phyloP scores from a whole-genome alignment of 2,888 invertebrate genomes.

The Ecliptopera silaceata region DNA sequence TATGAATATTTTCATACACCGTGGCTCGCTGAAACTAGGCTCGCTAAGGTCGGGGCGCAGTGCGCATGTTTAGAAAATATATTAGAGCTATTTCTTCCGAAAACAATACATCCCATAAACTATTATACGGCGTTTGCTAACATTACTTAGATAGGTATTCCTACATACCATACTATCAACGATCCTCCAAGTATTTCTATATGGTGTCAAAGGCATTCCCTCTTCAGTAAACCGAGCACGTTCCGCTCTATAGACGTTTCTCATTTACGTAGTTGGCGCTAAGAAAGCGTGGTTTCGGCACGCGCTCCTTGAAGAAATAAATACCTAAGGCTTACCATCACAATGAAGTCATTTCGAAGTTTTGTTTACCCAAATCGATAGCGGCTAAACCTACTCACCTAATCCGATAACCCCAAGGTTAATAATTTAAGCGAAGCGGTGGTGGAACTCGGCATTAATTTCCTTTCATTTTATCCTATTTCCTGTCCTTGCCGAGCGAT shows the following conservation, averaged over 20 bases:
- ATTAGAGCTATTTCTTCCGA: constrained; percentile 29
- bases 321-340: constrained; percentile 36
- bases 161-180: constrained; percentile 34
- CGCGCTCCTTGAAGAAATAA: constrained; percentile 36
- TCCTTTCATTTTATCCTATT: constrained; percentile 61
- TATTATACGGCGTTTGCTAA: constrained; percentile 32
- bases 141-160: constrained; percentile 43
- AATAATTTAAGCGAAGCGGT: constrained; percentile 74
- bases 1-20: constrained; percentile 3
- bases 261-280: constrained; percentile 52
- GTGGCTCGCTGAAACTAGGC: neutral
- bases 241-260: constrained; percentile 49
- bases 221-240: constrained; percentile 50
- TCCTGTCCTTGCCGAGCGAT: constrained; percentile 73
- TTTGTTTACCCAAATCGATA: constrained; percentile 47
- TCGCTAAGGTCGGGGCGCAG: neutral
- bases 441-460: constrained; percentile 62
- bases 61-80: constrained; percentile 19
- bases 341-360: constrained; percentile 36
- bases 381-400: constrained; percentile 30
- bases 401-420: constrained; percentile 43
- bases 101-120: constrained; percentile 31
- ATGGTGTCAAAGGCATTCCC: constrained; percentile 58
- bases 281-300: constrained; percentile 42
- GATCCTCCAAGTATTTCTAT: constrained; percentile 43